Evolutionary conservation across 2,888 invertebrate genomes (phyloP).

Genomic region (Byasa hedistus): DNA sequence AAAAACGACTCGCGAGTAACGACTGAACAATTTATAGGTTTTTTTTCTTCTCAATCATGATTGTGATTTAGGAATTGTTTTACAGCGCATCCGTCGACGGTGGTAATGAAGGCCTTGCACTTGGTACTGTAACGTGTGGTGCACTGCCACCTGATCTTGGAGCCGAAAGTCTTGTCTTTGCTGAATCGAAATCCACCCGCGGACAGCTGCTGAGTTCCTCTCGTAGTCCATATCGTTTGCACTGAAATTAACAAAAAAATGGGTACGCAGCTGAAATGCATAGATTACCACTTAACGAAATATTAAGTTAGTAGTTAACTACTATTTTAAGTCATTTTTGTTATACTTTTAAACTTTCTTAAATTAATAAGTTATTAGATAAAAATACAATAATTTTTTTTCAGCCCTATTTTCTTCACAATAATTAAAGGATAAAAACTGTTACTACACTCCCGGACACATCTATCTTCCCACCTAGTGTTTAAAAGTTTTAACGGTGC

Average conservation of each 20-base stretch:
- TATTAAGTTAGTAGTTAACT: not conserved
- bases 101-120: slow-evolving; percentile 49
- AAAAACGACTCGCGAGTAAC: too few species aligned
- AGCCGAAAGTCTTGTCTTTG: slow-evolving; percentile 41
- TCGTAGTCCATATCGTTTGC: slow-evolving; percentile 41
- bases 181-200: slow-evolving; percentile 52
- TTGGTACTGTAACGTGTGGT: slow-evolving; percentile 42
- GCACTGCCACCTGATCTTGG: slow-evolving; percentile 52
- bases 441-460: too few species aligned
- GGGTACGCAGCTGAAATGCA: not conserved
- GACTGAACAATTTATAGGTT: too few species aligned
- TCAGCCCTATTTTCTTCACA: too few species aligned
- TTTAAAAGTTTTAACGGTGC: too few species aligned
- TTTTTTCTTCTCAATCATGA: slow-evolving; percentile 34
- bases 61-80: slow-evolving; percentile 43
- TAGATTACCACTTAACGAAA: not conserved
- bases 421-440: too few species aligned
- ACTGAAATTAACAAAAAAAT: slow-evolving; percentile 42
- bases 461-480: too few species aligned
- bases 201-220: slow-evolving; percentile 52
- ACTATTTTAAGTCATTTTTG: too few species aligned
- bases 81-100: slow-evolving; percentile 39
- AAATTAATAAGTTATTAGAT: too few species aligned
- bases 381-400: too few species aligned
- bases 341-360: too few species aligned